These are phyloP conservation scores for Larimichthys polyactis DNA, from an alignment of 2,113 vertebrate species.

Conservation along the genomic window DNA sequence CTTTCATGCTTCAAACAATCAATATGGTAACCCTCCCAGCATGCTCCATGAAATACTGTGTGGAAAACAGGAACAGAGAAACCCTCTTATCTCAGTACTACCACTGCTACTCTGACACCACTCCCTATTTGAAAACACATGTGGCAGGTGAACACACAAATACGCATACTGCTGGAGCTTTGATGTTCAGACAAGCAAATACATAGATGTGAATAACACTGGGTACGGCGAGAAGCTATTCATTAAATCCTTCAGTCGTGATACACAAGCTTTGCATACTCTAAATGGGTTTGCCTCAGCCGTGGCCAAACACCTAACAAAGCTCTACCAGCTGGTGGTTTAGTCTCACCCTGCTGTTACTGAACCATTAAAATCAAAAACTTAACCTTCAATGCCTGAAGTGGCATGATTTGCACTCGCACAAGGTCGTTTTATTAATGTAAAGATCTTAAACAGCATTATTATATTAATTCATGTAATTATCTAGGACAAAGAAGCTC, in stretches of 20 bases:
- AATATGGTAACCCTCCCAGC: slow-evolving; percentile 52
- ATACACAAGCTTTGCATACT: slow-evolving; percentile 42
- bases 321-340: slow-evolving; percentile 5
- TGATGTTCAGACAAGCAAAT: slow-evolving; percentile 66
- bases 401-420: not conserved
- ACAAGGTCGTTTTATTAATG: not conserved
- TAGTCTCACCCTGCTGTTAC: not conserved
- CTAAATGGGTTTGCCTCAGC: slow-evolving; percentile 34
- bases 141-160: slow-evolving; percentile 76
- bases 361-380: slow-evolving; percentile 13
- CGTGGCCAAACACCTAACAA: slow-evolving; percentile 1
- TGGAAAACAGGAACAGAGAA: slow-evolving; percentile 66
- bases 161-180: slow-evolving; percentile 58
- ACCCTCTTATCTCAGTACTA: slow-evolving; percentile 56
- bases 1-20: slow-evolving; percentile 58
- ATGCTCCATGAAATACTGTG: slow-evolving; percentile 29
- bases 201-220: slow-evolving; percentile 45
- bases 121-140: slow-evolving; percentile 76
- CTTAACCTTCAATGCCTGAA: too few relatives aligned
- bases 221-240: slow-evolving; percentile 41
- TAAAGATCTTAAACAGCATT: not conserved
- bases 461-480: not conserved
- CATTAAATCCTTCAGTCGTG: slow-evolving; percentile 18
- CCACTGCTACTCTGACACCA: slow-evolving; percentile 38
- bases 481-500: not conserved